A percentile compares a stretch with the other conserved stretches of the same genome.
Conservation (phyloP, 2,797 vertebrate genomes). For the Thunnus albacares region DNA sequence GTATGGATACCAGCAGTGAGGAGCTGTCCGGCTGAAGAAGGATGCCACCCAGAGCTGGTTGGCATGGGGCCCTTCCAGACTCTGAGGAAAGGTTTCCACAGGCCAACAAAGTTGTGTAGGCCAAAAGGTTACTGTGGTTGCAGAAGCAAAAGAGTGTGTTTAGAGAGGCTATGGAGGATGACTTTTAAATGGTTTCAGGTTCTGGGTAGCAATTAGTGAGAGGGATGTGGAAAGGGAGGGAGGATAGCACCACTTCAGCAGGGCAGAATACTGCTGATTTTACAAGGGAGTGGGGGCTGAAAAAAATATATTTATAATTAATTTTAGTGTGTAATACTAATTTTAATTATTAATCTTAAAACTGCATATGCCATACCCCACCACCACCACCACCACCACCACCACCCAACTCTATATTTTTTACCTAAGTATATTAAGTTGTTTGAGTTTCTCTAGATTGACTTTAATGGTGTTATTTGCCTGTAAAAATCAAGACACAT, state of each 20-base stretch:
- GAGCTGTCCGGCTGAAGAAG: slow-evolving; percentile 33
- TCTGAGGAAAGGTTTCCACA: slow-evolving; percentile 17
- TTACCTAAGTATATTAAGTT: too few species aligned
- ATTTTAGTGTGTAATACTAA: slow-evolving; percentile 7
- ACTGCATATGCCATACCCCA: neutral
- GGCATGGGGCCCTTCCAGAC: slow-evolving; percentile 15
- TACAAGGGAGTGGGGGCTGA: neutral
- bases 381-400: too few species aligned
- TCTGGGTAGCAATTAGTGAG: slow-evolving; percentile 22
- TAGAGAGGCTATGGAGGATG: slow-evolving; percentile 20
- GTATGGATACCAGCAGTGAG: slow-evolving; percentile 35
- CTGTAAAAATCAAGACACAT: neutral
- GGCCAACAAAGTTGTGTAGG: slow-evolving; percentile 16
- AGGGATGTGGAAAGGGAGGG: neutral
- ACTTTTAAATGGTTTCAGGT: slow-evolving; percentile 32
- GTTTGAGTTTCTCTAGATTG: too few species aligned
- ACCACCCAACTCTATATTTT: too few species aligned
- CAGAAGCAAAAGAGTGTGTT: slow-evolving; percentile 16
- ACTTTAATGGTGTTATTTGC: neutral
- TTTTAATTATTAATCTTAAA: slow-evolving; percentile 3
- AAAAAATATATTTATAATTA: neutral
- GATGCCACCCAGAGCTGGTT: slow-evolving; percentile 40
- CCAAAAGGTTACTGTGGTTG: slow-evolving; percentile 28
- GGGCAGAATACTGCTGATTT: slow-evolving; percentile 9
- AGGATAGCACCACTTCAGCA: neutral